A percentile compares a stretch with the other conserved stretches of the same genome.
These are phyloP conservation scores for Cyrtonyx montezumae DNA, from an alignment of 2,113 vertebrate species.

Conservation along the genomic window DNA sequence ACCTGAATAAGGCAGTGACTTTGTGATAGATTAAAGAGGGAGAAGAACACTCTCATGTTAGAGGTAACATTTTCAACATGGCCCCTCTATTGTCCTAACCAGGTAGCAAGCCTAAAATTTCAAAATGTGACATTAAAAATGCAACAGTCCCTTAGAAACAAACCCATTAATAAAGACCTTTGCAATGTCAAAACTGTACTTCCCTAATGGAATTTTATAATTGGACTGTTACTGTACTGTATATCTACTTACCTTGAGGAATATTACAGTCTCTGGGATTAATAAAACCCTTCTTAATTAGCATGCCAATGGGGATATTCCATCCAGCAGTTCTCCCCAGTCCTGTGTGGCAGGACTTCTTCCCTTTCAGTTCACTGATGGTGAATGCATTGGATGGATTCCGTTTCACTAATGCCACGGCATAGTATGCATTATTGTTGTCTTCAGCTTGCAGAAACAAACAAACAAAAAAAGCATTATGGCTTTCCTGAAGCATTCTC, in stretches of 20 bases:
- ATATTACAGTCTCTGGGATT: slow-evolving; percentile 79
- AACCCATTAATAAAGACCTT: background rate
- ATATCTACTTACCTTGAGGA: slow-evolving; percentile 82
- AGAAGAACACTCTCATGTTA: fast-evolving
- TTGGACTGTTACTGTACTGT: background rate
- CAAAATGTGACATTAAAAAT: background rate
- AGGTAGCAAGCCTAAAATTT: background rate
- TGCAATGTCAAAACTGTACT: background rate
- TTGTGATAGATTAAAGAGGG: background rate
- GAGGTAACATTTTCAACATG: background rate
- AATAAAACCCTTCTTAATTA: slow-evolving; percentile 87
- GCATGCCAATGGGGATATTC: slow-evolving; percentile 85
- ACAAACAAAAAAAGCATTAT: background rate
- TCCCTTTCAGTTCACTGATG: slow-evolving; percentile 83
- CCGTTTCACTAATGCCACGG: slow-evolving; percentile 87
- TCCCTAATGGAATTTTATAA: background rate
- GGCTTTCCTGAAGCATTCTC: background rate
- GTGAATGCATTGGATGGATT: slow-evolving; percentile 76
- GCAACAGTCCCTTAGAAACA: background rate
- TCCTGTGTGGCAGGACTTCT: slow-evolving; percentile 89
- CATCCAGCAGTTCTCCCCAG: slow-evolving; percentile 86
- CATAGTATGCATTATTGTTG: slow-evolving; percentile 84
- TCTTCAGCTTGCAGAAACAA: slow-evolving; percentile 71
- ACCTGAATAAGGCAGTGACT: background rate
- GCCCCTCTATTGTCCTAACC: background rate